Percentiles rank a stretch among this genome's conserved stretches.
phyloP scores from a whole-genome alignment of 1,140 invertebrate genomes.

The Brachionus paranguensis region DNA sequence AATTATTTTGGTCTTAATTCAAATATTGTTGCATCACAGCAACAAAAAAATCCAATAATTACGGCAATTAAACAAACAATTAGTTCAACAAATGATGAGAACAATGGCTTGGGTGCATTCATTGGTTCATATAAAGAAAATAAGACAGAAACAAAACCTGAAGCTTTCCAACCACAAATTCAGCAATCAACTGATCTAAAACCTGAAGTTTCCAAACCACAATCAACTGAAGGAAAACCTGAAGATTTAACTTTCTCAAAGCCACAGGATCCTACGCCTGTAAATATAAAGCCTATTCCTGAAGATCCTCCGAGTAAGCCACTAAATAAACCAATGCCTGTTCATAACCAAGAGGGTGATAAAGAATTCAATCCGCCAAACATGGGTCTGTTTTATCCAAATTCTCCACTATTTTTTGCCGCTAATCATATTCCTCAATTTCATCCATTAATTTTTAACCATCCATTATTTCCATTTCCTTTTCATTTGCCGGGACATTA shows the following conservation, averaged over 20 bases:
- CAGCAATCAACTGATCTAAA: background rate
- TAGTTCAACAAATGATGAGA: background rate
- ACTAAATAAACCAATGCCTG: too few species aligned
- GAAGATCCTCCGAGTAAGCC: background rate
- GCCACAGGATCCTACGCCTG: background rate
- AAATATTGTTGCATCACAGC: background rate
- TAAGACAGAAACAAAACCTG: background rate
- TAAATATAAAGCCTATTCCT: background rate
- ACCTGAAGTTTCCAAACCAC: background rate
- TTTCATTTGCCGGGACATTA: background rate
- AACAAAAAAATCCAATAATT: background rate
- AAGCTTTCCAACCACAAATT: background rate
- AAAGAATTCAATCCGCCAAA: background rate
- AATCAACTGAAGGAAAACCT: background rate
- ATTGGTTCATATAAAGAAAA: conserved; percentile 5
- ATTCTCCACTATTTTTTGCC: background rate
- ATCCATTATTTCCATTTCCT: background rate
- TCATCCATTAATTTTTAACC: conserved; percentile 1
- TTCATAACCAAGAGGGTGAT: background rate
- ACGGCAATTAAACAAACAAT: conserved; percentile 2
- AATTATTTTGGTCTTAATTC: background rate
- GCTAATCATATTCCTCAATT: background rate
- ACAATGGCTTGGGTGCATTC: background rate
- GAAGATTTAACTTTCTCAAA: background rate
- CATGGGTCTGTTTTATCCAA: background rate